These are phyloP conservation scores for Ecliptopera silaceata DNA, from an alignment of 2,888 invertebrate genomes.

Conservation along the genomic window DNA sequence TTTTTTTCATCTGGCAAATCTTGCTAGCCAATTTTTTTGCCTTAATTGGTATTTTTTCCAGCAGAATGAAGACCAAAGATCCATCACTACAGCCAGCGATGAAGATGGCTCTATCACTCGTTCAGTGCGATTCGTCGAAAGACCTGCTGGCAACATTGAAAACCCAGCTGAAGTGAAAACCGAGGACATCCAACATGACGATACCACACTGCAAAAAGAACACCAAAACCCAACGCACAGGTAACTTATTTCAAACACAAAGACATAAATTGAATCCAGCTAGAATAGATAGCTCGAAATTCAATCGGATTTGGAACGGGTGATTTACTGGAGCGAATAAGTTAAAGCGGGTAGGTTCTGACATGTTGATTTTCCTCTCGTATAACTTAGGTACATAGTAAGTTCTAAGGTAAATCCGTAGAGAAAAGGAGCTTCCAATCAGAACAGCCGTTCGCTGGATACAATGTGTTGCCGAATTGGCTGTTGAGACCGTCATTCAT, in stretches of 20 bases:
- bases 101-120: constrained; percentile 84
- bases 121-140: constrained; percentile 86
- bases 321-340: constrained; percentile 6
- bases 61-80: constrained; percentile 72
- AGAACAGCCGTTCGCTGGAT: no score
- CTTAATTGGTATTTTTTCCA: neutral
- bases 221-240: constrained; percentile 43
- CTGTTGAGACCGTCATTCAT: no score
- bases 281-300: constrained; percentile 1
- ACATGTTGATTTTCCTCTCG: neutral
- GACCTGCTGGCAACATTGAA: constrained; percentile 62
- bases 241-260: neutral
- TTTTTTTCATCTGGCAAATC: no score
- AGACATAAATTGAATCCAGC: neutral
- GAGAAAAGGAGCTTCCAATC: no score
- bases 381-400: no score
- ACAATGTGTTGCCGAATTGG: no score
- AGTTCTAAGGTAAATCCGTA: no score
- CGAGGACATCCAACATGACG: constrained; percentile 48
- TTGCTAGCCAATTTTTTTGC: neutral
- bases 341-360: neutral
- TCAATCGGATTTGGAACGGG: neutral
- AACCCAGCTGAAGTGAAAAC: constrained; percentile 54
- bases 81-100: constrained; percentile 75
- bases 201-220: constrained; percentile 54